phyloP scores from a whole-genome alignment of 1,140 invertebrate species.

The Babylonia areolata region DNA sequence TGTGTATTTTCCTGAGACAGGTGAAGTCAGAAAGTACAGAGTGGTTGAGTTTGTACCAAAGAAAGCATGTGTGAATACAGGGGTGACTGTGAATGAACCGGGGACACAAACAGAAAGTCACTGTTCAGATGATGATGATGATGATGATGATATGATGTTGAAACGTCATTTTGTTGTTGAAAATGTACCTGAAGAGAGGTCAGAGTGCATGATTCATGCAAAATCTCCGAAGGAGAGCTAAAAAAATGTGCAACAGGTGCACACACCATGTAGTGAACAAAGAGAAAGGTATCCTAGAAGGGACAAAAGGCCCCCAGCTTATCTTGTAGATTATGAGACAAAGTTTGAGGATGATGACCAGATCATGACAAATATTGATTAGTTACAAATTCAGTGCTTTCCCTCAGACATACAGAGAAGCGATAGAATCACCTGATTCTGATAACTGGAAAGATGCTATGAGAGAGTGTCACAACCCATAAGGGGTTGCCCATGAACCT shows the following conservation, averaged over 20 bases:
- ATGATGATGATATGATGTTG: no score
- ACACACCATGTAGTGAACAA: not conserved
- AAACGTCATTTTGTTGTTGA: not conserved
- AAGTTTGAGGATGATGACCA: constrained; percentile 26
- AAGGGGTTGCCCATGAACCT: no score
- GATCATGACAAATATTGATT: constrained; percentile 11
- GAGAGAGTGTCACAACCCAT: no score
- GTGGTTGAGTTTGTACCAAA: constrained; percentile 41
- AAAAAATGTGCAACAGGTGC: not conserved
- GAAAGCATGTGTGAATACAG: no score
- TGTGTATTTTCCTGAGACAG: constrained; percentile 42
- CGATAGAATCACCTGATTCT: constrained; percentile 59
- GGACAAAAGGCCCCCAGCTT: not conserved
- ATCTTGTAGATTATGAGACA: constrained; percentile 21
- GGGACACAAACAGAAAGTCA: no score
- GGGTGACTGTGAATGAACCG: no score
- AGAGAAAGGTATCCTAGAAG: constrained; percentile 3
- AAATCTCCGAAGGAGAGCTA: no score
- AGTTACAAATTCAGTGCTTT: not conserved
- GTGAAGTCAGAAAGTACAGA: constrained; percentile 35
- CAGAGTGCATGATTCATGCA: not conserved
- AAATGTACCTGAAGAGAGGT: not conserved
- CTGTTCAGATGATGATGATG: no score
- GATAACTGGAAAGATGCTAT: constrained; percentile 72
- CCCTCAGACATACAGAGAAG: constrained; percentile 57